Evolutionary conservation across 2,113 vertebrate species (phyloP), one percentile per base, ranked within the genome.

Genomic region (Rhynchopsitta pachyrhyncha): DNA sequence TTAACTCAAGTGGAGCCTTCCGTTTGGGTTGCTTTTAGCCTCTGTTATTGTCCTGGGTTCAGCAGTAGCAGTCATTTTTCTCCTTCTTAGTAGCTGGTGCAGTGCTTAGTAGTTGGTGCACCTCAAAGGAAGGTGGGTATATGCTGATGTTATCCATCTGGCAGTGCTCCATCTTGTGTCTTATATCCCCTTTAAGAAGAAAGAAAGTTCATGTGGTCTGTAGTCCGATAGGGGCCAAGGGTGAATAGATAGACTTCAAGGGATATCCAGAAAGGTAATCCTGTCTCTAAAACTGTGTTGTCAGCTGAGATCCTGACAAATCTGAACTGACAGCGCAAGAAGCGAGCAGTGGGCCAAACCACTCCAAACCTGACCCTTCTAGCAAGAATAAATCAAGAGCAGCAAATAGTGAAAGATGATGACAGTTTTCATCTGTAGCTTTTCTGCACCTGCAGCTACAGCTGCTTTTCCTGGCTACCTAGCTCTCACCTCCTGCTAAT

Each of bases 331-430:
- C 67, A 74, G 90, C 14, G 6, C 70, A 87, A 90, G 91, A 92
- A 92, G 92, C 67, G 81, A 92, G 86, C 73, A 82, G 71, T 94
- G 84, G 92, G 85, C 83, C 92, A 89, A 95, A 75, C 82, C 80
- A 44, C 76, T 69, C 82, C 76, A 70, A 91, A 74, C 69, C 70
- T 88, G 71, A 93, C 81, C 88, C 92, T 89, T 95, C 75, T 11
- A 67, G 94, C 95, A 73, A 88, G 81, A 87, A 68, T 74, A 91
- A 83, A 83, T 88, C 94, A 71, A 19, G 14, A 78, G 89, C 90
- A 63, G 90, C 73, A 23, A 50, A 29, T 7, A 44, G 24, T 60
- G 91, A 77, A 90, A 83, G 81, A 74, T 71, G 46, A 82, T 94
- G 85, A 82, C 81, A 53, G 86, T 88, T 87, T 82, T 90, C 78